phyloP scores from a whole-genome alignment of 2,797 vertebrate species.

The Sciurus vulgaris region DNA sequence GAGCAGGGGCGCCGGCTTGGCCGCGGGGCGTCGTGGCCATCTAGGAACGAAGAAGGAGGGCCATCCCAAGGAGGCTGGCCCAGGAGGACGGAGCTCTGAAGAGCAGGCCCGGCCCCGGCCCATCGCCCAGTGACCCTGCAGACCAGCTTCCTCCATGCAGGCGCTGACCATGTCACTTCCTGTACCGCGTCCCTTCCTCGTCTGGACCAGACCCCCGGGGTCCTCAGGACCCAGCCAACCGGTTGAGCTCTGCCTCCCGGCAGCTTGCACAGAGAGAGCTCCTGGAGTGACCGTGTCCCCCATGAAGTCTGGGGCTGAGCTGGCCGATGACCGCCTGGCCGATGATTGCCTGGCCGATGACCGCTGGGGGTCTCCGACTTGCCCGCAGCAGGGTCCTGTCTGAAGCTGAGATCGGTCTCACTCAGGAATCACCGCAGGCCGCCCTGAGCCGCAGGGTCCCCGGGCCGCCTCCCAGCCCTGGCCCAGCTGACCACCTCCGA shows the following conservation, averaged over 20 bases:
- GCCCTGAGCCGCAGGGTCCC: not conserved
- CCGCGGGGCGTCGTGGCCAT: not conserved
- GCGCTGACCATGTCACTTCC: not conserved
- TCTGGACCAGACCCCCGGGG: not conserved
- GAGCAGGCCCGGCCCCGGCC: not conserved
- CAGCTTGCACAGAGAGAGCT: not conserved
- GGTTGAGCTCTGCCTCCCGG: not conserved
- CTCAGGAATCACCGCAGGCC: not conserved
- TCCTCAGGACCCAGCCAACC: not conserved
- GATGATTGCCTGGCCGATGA: not conserved
- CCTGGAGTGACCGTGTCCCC: not conserved
- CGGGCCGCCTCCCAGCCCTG: not conserved
- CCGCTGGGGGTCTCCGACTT: not conserved
- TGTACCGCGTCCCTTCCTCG: not conserved
- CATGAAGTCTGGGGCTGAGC: not conserved
- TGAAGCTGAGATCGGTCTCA: not conserved
- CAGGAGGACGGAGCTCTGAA: not conserved
- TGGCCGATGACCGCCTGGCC: not conserved
- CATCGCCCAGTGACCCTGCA: not conserved
- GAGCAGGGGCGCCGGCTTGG: not conserved
- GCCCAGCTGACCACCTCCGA: not conserved
- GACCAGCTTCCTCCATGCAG: not conserved
- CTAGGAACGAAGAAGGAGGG: not conserved
- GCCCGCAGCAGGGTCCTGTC: not conserved
- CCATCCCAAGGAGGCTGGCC: not conserved